phyloP scores from a whole-genome alignment of 2,113 vertebrate species.

The Pleuronectes platessa region DNA sequence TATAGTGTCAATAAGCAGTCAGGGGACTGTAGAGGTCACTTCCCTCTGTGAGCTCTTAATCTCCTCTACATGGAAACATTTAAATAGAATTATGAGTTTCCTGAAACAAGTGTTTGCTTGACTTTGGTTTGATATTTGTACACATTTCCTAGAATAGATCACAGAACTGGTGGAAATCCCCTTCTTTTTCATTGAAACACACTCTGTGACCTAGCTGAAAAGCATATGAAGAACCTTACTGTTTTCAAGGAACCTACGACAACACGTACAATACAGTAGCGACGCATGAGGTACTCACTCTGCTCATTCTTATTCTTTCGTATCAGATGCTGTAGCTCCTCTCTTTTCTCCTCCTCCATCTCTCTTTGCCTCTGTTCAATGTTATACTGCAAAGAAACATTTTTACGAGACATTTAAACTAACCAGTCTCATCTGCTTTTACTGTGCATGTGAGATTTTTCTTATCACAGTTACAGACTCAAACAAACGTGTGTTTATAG shows the following conservation, averaged over 20 bases:
- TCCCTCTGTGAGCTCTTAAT: constrained; percentile 12
- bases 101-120: constrained; percentile 35
- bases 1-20: neutral
- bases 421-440: neutral
- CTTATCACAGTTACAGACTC: neutral
- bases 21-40: neutral
- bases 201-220: constrained; percentile 54
- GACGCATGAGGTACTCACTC: constrained; percentile 81
- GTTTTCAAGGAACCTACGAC: constrained; percentile 18
- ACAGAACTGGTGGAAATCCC: constrained; percentile 57
- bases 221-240: constrained; percentile 24
- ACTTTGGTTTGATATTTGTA: constrained; percentile 29
- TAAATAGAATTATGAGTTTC: constrained; percentile 13
- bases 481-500: neutral
- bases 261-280: constrained; percentile 4
- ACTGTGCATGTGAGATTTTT: neutral
- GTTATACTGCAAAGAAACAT: constrained; percentile 77
- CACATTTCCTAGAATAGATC: constrained; percentile 49
- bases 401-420: neutral
- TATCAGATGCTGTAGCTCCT: constrained; percentile 87
- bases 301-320: constrained; percentile 90
- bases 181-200: constrained; percentile 19
- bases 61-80: constrained; percentile 37
- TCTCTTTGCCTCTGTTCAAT: constrained; percentile 81
- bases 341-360: constrained; percentile 85